Evolutionary conservation across 2,888 invertebrate species (phyloP).

Genomic region (Xanthorhoe spadicearia): DNA sequence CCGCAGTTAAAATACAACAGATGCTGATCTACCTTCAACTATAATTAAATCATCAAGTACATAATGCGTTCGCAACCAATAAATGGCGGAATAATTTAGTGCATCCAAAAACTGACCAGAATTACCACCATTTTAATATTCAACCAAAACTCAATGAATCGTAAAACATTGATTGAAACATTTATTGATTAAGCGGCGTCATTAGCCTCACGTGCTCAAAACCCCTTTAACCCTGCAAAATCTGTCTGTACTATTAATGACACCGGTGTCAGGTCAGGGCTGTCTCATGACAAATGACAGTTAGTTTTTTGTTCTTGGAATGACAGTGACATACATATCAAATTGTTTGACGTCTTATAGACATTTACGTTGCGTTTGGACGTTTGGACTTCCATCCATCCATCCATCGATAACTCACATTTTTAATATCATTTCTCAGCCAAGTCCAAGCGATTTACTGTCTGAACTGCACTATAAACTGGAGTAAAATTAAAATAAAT

Average conservation of each 20-base stretch:
- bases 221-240: slow-evolving; percentile 39
- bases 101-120: slow-evolving; percentile 8
- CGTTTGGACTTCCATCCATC: no score
- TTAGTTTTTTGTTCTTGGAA: neutral
- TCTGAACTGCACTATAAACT: no score
- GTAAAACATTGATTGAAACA: slow-evolving; percentile 31
- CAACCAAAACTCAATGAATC: slow-evolving; percentile 22
- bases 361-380: no score
- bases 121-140: slow-evolving; percentile 13
- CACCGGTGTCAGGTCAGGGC: slow-evolving; percentile 39
- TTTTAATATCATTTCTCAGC: no score
- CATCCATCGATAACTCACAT: no score
- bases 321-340: neutral
- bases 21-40: neutral
- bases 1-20: neutral
- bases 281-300: slow-evolving; percentile 14
- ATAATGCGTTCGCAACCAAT: neutral
- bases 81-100: neutral
- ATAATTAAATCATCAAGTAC: neutral
- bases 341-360: no score
- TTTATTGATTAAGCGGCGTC: slow-evolving; percentile 16
- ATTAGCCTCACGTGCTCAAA: slow-evolving; percentile 28
- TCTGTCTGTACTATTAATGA: slow-evolving; percentile 33
- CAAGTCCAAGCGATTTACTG: no score
- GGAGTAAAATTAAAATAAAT: no score